Conservation (phyloP, 1,140 invertebrate species). For the Leptopilina boulardi region DNA sequence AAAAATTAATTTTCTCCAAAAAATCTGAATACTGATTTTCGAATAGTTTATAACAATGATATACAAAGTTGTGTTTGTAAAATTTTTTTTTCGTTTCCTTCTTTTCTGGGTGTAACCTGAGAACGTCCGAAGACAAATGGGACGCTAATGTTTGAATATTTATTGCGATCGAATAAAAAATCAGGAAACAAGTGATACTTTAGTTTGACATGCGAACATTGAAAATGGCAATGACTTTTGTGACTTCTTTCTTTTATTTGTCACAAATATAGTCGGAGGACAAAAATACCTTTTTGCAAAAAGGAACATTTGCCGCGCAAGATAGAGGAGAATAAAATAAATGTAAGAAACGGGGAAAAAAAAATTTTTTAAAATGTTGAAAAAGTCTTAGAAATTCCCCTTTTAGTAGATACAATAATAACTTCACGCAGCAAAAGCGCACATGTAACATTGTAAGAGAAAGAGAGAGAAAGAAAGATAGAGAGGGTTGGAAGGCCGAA, state of each 20-base stretch:
- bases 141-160: slow-evolving; percentile 1
- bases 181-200: slow-evolving; percentile 9
- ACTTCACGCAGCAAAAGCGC: slow-evolving; percentile 22
- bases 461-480: too few species aligned
- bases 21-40: too few species aligned
- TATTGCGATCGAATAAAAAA: not conserved
- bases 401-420: slow-evolving; percentile 18
- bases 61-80: too few species aligned
- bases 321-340: not conserved
- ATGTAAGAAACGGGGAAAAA: not conserved
- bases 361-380: not conserved
- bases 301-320: not conserved
- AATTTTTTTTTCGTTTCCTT: not conserved
- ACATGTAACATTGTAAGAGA: not conserved
- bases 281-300: too few species aligned
- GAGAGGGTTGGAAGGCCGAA: slow-evolving; percentile 15
- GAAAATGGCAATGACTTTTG: too few species aligned
- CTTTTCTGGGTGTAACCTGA: not conserved
- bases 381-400: slow-evolving; percentile 21
- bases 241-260: too few species aligned
- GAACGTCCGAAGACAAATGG: not conserved
- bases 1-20: too few species aligned
- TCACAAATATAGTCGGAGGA: not conserved
- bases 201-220: not conserved
- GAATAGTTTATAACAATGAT: too few species aligned